phyloP scores from a whole-genome alignment of 2,797 vertebrate genomes.

The Argyrosomus regius region DNA sequence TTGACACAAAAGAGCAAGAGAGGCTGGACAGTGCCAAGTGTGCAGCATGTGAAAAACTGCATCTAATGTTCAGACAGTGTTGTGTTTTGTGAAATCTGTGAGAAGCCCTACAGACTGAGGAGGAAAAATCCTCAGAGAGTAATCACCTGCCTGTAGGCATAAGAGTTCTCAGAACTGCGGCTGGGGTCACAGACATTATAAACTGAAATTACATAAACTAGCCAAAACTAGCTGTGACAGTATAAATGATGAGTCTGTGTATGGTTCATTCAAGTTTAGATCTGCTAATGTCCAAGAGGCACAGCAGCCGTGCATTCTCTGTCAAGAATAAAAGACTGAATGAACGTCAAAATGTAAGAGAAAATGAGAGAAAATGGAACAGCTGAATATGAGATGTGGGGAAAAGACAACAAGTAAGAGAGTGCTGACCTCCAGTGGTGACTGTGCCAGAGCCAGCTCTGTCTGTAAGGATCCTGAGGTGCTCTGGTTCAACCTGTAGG shows the following conservation, averaged over 20 bases:
- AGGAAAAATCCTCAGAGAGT: neutral
- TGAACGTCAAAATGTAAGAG: neutral
- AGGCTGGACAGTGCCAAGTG: neutral
- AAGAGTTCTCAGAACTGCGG: neutral
- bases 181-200: neutral
- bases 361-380: neutral
- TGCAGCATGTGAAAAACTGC: neutral
- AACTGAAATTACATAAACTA: slow-evolving; percentile 21
- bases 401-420: slow-evolving; percentile 1
- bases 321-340: neutral
- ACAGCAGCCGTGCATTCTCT: neutral
- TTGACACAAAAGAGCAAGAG: neutral
- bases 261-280: neutral
- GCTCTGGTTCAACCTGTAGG: slow-evolving; percentile 83
- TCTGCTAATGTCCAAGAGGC: neutral
- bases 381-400: neutral
- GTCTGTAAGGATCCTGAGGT: slow-evolving; percentile 86
- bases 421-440: slow-evolving; percentile 87
- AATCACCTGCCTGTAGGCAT: slow-evolving; percentile 1
- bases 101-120: neutral
- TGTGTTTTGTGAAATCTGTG: neutral
- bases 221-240: neutral
- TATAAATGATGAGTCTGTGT: neutral
- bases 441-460: slow-evolving; percentile 91
- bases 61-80: slow-evolving; percentile 9